Percentiles rank a stretch among this genome's conserved stretches.
Conservation (phyloP, 2,888 invertebrate genomes). For the Syrphus vitripennis region DNA sequence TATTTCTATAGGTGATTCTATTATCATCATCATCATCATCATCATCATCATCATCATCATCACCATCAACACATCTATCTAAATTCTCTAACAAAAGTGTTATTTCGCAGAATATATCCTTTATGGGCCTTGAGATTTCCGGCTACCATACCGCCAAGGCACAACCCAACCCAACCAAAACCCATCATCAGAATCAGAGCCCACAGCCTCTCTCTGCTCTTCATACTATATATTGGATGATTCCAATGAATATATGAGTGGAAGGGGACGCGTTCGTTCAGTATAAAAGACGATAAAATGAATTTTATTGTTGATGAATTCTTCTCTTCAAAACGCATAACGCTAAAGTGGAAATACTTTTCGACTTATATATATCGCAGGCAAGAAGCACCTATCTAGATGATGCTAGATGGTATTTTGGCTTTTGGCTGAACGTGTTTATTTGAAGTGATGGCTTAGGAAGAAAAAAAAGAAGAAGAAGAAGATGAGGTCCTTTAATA, state of each 20-base stretch:
- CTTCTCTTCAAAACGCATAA: conserved; percentile 39
- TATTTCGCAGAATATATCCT: conserved; percentile 62
- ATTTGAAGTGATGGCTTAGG: conserved; percentile 43
- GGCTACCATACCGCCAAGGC: neutral
- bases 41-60: conserved; percentile 52
- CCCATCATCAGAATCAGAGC: neutral
- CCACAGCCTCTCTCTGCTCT: neutral
- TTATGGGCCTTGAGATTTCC: conserved; percentile 64
- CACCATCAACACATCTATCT: conserved; percentile 27
- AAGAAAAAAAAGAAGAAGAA: too few relatives aligned
- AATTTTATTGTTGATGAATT: conserved; percentile 67
- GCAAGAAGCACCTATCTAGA: neutral
- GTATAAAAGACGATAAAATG: conserved; percentile 54
- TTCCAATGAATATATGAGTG: conserved; percentile 67
- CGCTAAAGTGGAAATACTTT: conserved; percentile 40
- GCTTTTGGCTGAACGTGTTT: conserved; percentile 29
- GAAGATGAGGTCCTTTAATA: conserved; percentile 10
- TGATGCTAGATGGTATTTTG: neutral
- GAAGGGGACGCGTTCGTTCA: neutral
- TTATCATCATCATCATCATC: conserved; percentile 46
- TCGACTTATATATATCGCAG: neutral
- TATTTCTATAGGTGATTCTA: conserved; percentile 44
- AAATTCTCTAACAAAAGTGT: conserved; percentile 46
- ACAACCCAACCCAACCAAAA: neutral
- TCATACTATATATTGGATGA: conserved; percentile 40